phyloP scores from a whole-genome alignment of 2,113 vertebrate genomes.

The Perca fluviatilis region DNA sequence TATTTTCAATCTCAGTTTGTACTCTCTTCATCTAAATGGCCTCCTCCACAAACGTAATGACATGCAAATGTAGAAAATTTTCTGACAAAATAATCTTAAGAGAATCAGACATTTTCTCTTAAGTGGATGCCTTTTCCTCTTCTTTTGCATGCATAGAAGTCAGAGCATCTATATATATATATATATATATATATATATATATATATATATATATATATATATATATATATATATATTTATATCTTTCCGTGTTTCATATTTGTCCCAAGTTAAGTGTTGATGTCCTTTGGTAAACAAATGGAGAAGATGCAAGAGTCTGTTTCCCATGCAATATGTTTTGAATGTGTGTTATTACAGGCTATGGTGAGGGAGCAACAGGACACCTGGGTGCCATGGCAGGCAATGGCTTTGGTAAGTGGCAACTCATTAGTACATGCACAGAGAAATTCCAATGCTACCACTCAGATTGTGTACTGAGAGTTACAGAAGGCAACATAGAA shows the following conservation, averaged over 20 bases:
- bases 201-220: no score
- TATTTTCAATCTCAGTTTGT: background rate
- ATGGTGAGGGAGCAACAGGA: constrained; percentile 56
- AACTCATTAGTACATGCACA: background rate
- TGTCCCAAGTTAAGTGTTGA: background rate
- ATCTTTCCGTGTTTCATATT: background rate
- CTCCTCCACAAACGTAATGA: background rate
- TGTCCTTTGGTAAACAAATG: background rate
- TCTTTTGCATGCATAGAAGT: background rate
- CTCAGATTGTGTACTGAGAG: background rate
- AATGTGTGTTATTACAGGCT: constrained; percentile 56
- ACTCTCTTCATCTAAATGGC: background rate
- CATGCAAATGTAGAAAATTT: background rate
- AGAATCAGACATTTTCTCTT: background rate
- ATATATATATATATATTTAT: no score
- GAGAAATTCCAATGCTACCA: background rate
- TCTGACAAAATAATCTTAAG: background rate
- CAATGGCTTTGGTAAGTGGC: constrained; percentile 65
- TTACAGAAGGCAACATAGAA: background rate
- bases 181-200: no score
- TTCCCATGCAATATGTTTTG: background rate
- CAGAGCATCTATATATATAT: background rate
- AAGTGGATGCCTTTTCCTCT: background rate
- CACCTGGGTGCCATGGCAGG: constrained; percentile 57
- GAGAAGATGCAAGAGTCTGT: background rate